Evolutionary conservation across 2,113 vertebrate genomes (phyloP).

Genomic region (Aleadryas rufinucha): DNA sequence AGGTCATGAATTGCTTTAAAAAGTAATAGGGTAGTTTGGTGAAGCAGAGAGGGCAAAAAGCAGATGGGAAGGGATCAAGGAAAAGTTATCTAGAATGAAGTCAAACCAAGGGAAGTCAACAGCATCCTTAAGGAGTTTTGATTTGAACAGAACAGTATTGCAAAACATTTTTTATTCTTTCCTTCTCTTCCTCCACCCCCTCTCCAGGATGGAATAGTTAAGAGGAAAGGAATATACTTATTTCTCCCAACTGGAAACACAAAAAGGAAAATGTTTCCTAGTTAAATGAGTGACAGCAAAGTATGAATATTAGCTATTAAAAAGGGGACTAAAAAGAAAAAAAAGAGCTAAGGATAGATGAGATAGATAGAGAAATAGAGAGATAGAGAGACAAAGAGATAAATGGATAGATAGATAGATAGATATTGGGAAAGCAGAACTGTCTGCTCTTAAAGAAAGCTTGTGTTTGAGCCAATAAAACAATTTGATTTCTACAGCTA

Average conservation of each 20-base stretch:
- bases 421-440: background rate
- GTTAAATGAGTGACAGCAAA: background rate
- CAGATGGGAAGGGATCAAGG: background rate
- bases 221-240: background rate
- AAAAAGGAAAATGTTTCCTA: background rate
- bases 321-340: background rate
- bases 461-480: background rate
- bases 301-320: background rate
- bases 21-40: background rate
- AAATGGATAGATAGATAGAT: background rate
- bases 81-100: background rate
- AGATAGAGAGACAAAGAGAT: background rate
- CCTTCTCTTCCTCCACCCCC: accelerated
- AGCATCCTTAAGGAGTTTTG: background rate
- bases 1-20: background rate
- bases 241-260: background rate
- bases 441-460: background rate
- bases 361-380: background rate
- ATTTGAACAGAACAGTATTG: background rate
- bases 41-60: background rate
- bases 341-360: background rate
- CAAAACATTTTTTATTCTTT: background rate
- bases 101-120: background rate
- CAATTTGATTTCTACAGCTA: background rate
- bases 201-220: background rate